Evolutionary conservation across 1,140 invertebrate genomes (phyloP).

Genomic region (Dendroctonus valens): DNA sequence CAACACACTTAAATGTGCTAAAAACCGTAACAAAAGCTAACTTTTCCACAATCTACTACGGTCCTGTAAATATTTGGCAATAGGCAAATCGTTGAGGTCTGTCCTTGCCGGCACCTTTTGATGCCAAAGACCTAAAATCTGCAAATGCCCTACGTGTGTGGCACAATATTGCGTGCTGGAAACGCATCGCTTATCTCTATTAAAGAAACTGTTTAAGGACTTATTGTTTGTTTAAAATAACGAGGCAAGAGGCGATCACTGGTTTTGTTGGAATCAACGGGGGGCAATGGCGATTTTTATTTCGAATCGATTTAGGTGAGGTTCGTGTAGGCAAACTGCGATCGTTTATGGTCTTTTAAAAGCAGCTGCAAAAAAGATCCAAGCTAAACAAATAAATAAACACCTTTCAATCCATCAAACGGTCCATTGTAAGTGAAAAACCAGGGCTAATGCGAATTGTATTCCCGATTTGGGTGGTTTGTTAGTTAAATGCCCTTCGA

Average conservation of each 20-base stretch:
- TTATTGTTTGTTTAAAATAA: constrained; percentile 18
- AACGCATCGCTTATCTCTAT: background rate
- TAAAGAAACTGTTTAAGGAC: constrained; percentile 6
- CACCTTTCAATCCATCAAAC: too few species aligned
- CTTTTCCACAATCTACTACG: background rate
- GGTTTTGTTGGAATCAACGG: constrained; percentile 12
- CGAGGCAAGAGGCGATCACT: too few species aligned
- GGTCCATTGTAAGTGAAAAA: too few species aligned
- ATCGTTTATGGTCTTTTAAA: too few species aligned
- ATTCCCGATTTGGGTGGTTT: too few species aligned
- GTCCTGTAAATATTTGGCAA: background rate
- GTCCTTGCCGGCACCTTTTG: background rate
- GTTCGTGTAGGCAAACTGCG: too few species aligned
- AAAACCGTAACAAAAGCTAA: background rate
- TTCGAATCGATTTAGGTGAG: constrained; percentile 3
- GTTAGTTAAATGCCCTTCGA: too few species aligned
- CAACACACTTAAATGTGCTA: too few species aligned
- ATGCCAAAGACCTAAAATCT: background rate
- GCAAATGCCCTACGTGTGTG: background rate
- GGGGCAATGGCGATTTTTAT: constrained; percentile 1
- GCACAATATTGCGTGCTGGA: background rate
- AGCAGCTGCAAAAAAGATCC: too few species aligned
- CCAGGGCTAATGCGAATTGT: too few species aligned
- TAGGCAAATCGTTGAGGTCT: background rate
- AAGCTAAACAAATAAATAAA: too few species aligned